A percentile compares a stretch with the other conserved stretches of the same genome.
Conservation (phyloP, 2,113 vertebrate genomes). For the Aix galericulata region DNA sequence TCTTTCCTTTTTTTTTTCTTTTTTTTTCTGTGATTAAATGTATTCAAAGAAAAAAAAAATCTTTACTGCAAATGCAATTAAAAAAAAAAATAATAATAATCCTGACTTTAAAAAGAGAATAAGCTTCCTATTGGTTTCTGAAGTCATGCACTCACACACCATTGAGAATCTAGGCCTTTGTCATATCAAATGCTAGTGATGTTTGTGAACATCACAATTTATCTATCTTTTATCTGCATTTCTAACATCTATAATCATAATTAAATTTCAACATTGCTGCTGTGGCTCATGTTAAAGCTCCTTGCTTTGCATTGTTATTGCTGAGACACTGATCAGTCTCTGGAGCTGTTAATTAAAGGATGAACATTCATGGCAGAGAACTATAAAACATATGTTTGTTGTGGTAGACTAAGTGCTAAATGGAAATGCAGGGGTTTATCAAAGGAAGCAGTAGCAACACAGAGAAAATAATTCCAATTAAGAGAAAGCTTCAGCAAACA, state of each 20-base stretch:
- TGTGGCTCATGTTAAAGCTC: neutral
- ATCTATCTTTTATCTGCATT: neutral
- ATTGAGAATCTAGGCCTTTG: neutral
- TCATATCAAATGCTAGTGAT: neutral
- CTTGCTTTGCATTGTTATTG: neutral
- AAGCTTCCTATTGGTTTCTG: neutral
- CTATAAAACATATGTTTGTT: neutral
- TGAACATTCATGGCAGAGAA: neutral
- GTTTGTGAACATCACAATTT: neutral
- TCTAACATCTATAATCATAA: neutral
- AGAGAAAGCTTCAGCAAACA: neutral
- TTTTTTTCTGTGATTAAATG: neutral
- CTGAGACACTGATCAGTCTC: neutral
- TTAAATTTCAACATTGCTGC: neutral
- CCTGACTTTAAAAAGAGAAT: neutral
- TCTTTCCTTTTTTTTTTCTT: neutral
- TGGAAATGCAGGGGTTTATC: neutral
- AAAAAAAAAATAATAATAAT: neutral
- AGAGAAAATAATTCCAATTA: neutral
- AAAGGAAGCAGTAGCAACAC: neutral
- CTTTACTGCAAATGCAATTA: neutral
- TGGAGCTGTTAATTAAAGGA: constrained; percentile 15
- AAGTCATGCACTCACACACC: neutral
- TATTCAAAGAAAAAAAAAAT: neutral
- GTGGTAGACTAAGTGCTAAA: neutral